Conservation (phyloP, 1,140 invertebrate genomes). For the honey bee (Apis mellifera) region DNA sequence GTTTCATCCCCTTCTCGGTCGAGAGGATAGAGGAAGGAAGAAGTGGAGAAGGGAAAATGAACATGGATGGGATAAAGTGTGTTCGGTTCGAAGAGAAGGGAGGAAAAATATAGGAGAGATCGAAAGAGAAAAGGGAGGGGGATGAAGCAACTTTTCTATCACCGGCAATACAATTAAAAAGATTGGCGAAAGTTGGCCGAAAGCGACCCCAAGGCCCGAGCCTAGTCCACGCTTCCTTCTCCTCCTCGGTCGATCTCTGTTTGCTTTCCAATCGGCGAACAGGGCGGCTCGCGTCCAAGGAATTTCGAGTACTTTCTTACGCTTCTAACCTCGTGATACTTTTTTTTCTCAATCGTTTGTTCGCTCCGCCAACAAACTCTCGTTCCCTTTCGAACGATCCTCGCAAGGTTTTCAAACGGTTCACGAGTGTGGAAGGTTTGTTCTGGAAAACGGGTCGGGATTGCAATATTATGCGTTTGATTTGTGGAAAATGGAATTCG, state of each 20-base stretch:
- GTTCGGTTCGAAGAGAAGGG: neutral
- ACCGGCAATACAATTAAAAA: constrained; percentile 78
- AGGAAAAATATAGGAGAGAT: constrained; percentile 9
- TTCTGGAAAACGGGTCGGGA: neutral
- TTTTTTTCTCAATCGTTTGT: constrained; percentile 34
- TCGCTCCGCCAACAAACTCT: constrained; percentile 50
- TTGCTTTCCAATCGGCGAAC: constrained; percentile 75
- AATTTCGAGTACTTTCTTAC: constrained; percentile 64
- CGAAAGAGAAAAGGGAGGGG: constrained; percentile 23
- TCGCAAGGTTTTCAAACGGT: no score
- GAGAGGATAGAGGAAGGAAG: neutral
- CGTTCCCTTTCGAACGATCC: constrained; percentile 29
- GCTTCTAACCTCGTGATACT: constrained; percentile 53
- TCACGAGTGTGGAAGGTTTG: neutral
- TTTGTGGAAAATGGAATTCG: neutral
- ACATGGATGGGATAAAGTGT: neutral
- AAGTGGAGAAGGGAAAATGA: constrained; percentile 2
- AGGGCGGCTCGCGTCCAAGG: constrained; percentile 38
- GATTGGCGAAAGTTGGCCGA: constrained; percentile 73
- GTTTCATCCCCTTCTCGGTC: neutral
- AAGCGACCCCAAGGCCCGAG: constrained; percentile 36
- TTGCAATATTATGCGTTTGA: neutral
- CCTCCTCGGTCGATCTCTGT: constrained; percentile 60
- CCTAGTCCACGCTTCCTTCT: constrained; percentile 38
- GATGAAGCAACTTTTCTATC: constrained; percentile 74